Conservation (phyloP, 2,888 invertebrate species). For the Dioctria rufipes region DNA sequence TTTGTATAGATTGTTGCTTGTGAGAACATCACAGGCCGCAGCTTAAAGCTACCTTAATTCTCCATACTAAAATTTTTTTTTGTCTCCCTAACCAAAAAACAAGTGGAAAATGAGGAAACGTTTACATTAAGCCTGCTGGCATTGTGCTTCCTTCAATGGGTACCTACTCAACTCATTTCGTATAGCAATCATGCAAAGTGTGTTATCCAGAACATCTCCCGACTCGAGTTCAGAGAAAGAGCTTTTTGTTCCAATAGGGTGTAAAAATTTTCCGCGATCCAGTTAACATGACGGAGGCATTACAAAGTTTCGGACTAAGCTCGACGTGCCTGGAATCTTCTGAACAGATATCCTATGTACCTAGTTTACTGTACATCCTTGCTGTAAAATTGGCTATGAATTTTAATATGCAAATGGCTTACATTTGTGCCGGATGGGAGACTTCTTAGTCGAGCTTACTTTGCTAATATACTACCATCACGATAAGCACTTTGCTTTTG, state of each 20-base stretch:
- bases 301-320: constrained; percentile 14
- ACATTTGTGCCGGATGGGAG: constrained; percentile 15
- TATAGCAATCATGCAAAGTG: constrained; percentile 35
- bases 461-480: constrained; percentile 15
- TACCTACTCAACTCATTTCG: constrained; percentile 15
- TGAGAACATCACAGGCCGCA: neutral
- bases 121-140: constrained; percentile 1
- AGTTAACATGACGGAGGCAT: constrained; percentile 1
- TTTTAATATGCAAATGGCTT: constrained; percentile 36
- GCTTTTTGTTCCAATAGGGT: constrained; percentile 14
- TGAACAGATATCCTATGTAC: neutral
- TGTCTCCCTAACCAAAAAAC: constrained; percentile 4
- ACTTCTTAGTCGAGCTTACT: neutral
- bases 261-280: constrained; percentile 38
- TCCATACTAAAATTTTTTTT: constrained; percentile 25
- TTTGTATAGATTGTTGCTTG: constrained; percentile 7
- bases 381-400: constrained; percentile 4
- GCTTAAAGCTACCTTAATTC: neutral
- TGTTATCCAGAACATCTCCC: constrained; percentile 10
- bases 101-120: neutral
- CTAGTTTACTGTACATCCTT: neutral
- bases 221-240: neutral
- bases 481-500: constrained; percentile 5
- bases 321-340: constrained; percentile 3
- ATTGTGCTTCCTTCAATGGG: constrained; percentile 9